Conservation (phyloP, 2,113 vertebrate genomes). For the Cichladusa arquata region DNA sequence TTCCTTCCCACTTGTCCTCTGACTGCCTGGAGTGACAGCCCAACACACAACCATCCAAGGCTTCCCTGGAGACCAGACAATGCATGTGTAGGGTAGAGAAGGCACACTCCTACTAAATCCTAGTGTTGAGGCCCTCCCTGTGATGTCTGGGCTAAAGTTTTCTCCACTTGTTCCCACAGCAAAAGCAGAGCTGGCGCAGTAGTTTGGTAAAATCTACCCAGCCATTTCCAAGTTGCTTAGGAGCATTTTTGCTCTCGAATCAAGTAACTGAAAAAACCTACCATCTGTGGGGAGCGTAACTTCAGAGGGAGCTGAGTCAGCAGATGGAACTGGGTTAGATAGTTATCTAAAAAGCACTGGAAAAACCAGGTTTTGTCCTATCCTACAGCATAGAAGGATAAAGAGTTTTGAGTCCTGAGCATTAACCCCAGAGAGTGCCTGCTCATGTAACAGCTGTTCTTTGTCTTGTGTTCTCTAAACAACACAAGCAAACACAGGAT, state of each 20-base stretch:
- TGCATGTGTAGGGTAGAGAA: neutral
- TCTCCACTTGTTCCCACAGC: neutral
- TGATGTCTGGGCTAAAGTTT: neutral
- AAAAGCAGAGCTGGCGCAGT: neutral
- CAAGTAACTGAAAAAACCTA: slow-evolving; percentile 32
- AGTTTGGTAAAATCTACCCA: slow-evolving; percentile 14
- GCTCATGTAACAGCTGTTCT: slow-evolving; percentile 45
- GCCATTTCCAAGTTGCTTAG: slow-evolving; percentile 19
- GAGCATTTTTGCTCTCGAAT: slow-evolving; percentile 17
- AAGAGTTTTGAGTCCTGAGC: neutral
- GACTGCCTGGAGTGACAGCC: neutral
- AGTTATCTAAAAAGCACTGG: slow-evolving; percentile 2
- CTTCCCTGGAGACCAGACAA: neutral
- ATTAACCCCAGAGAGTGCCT: slow-evolving; percentile 2
- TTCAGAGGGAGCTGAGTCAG: slow-evolving; percentile 38
- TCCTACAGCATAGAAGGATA: neutral
- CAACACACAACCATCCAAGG: neutral
- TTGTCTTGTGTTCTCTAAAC: slow-evolving; percentile 47
- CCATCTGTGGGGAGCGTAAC: slow-evolving; percentile 7
- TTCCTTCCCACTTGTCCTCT: neutral
- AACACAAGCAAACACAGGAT: slow-evolving; percentile 58
- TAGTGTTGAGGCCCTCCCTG: neutral
- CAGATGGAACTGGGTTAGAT: slow-evolving; percentile 26
- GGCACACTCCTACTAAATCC: neutral
- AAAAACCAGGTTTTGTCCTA: neutral